Evolutionary conservation across 92 coral and sea anemone species (phyloP), one percentile per base, ranked within the genome.

Genomic region (Paragorgia papillata): DNA sequence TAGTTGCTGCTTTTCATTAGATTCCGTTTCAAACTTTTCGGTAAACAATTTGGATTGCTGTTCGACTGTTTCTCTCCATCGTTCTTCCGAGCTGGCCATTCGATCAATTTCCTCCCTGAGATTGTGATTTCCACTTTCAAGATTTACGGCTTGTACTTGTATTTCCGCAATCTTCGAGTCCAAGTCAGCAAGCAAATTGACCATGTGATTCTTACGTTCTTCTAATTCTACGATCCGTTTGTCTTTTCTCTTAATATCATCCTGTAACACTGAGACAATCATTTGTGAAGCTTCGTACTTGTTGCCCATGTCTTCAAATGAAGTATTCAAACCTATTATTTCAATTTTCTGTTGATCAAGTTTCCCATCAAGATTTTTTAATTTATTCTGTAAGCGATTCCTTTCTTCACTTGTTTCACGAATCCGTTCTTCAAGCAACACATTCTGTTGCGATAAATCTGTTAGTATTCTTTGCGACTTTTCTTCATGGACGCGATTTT

Each of bases 121-220:
- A 29, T 9, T 18, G 20, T 54, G 39, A 22, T 54, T 71, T 27
- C 54, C 78, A 3, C 20, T 55, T 71, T 71, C 78, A 8, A 71
- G 62, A 31, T 21, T 14, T 46, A 28, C 49, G 8, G 63, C 78
- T 55, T 71, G 78, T 20, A 18, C 64, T 55, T 71, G 78, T 33
- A 71, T 71, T 30, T 71, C 64, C 31, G 63, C 78, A n/a, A 71
- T 71, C 34, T 71, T 71, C 20, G 27, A 51, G 54, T 51, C 78
- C 37, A 71, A 71, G 64, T 71, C 78, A 10, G 51, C 21, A 2
- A 71, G 78, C 17, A 55, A 55, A 35, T 71, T 71, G 17, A 57
- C 35, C 43, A 71, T 54, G 9, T 53, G 31, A n/a, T 20, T 21
- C 27, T 35, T 53, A 13, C 64, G 31, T 14, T 71, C 33, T 21